These are phyloP conservation scores for Periophthalmodon schlosseri DNA, from an alignment of 2,113 vertebrate species.

Conservation along the genomic window DNA sequence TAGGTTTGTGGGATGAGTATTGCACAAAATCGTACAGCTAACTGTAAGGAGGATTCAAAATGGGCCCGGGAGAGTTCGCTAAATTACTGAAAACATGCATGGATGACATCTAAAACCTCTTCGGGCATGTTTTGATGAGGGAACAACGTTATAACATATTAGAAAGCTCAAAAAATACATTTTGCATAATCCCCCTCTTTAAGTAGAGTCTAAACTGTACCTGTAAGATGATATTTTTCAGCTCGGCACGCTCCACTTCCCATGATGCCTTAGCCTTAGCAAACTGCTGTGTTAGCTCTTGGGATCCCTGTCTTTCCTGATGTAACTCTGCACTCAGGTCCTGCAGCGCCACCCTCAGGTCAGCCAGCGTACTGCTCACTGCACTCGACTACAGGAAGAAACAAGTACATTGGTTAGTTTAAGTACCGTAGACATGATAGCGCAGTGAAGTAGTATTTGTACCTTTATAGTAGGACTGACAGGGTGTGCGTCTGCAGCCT, in stretches of 20 bases:
- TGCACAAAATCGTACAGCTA: too few relatives aligned
- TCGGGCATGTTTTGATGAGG: too few relatives aligned
- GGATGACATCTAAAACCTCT: too few relatives aligned
- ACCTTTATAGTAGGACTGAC: slow-evolving; percentile 79
- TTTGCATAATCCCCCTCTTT: too few relatives aligned
- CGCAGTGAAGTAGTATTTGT: slow-evolving; percentile 7
- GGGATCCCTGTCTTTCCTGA: slow-evolving; percentile 87
- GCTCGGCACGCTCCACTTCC: slow-evolving; percentile 92
- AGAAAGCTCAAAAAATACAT: too few relatives aligned
- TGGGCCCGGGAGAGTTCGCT: too few relatives aligned
- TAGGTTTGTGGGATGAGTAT: too few relatives aligned
- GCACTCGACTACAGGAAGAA: slow-evolving; percentile 79
- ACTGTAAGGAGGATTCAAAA: too few relatives aligned
- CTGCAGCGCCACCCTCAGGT: slow-evolving; percentile 90
- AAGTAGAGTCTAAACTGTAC: slow-evolving; percentile 59
- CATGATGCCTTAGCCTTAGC: slow-evolving; percentile 95
- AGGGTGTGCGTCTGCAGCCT: slow-evolving; percentile 80
- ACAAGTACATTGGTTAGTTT: background rate
- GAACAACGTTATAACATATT: too few relatives aligned
- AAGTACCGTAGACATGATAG: background rate
- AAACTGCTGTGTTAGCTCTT: slow-evolving; percentile 95
- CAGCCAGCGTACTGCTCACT: slow-evolving; percentile 87
- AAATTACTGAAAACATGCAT: too few relatives aligned
- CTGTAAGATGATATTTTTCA: slow-evolving; percentile 87
- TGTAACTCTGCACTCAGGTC: slow-evolving; percentile 90